Percentiles rank a stretch among this genome's conserved stretches.
Conservation (phyloP, 1,140 invertebrate species). For the Pissodes strobi region DNA sequence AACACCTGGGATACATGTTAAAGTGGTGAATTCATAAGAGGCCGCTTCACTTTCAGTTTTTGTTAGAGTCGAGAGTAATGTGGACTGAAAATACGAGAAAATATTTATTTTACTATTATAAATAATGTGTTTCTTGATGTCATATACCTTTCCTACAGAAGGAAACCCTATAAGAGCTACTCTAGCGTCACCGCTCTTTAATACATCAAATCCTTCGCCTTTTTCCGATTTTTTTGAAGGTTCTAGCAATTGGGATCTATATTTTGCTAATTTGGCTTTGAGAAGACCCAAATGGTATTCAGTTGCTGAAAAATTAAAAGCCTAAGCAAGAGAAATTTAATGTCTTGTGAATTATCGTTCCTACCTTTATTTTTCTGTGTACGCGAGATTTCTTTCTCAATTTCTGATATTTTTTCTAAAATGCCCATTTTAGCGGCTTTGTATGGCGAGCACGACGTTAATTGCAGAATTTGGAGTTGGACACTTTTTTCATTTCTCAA, state of each 20-base stretch:
- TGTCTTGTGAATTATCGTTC: neutral
- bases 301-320: constrained; percentile 78
- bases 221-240: constrained; percentile 95
- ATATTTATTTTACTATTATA: neutral
- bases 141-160: constrained; percentile 85
- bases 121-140: neutral
- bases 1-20: constrained; percentile 99
- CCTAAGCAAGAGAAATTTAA: neutral
- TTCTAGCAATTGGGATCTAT: constrained; percentile 92
- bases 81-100: constrained; percentile 68
- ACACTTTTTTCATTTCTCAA: no score
- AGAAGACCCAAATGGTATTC: constrained; percentile 98
- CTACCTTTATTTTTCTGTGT: constrained; percentile 99
- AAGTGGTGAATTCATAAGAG: constrained; percentile 98
- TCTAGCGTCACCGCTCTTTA: constrained; percentile 98
- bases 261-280: constrained; percentile 99
- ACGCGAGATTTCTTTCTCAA: constrained; percentile 95
- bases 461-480: no score
- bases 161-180: constrained; percentile 98
- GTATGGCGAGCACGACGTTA: neutral
- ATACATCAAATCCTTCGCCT: constrained; percentile 99
- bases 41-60: constrained; percentile 95
- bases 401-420: constrained; percentile 96
- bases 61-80: constrained; percentile 89
- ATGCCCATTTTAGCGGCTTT: constrained; percentile 74